Evolutionary conservation across 2,888 invertebrate species (phyloP).

Genomic region (Ischnus inquisitorius): DNA sequence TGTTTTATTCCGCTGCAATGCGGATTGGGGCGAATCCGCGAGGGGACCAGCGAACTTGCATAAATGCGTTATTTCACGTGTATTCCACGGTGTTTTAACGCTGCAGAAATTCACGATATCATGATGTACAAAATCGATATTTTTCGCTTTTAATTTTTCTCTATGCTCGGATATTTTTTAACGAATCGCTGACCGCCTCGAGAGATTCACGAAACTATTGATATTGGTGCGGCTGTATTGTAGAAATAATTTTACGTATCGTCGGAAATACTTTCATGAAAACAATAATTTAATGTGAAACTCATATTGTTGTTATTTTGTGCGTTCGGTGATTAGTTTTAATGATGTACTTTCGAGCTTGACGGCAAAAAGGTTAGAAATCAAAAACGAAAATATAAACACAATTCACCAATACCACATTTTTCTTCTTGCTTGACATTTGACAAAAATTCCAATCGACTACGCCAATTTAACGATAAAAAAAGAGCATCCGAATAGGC

Average conservation of each 20-base stretch:
- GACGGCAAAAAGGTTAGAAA: no score
- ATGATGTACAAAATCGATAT: slow-evolving; percentile 11
- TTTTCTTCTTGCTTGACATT: no score
- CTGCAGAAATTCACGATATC: background rate
- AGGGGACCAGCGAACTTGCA: slow-evolving; percentile 42
- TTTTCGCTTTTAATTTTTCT: background rate
- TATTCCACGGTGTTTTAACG: slow-evolving; percentile 8
- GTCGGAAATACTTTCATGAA: background rate
- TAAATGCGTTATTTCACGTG: slow-evolving; percentile 43
- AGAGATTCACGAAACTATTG: background rate
- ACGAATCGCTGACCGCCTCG: background rate
- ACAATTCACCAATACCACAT: no score
- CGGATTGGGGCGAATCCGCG: slow-evolving; percentile 50
- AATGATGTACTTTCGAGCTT: background rate
- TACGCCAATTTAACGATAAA: no score
- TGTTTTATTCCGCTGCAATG: slow-evolving; percentile 74
- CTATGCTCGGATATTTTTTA: background rate
- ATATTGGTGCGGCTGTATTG: background rate
- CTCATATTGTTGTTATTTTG: background rate
- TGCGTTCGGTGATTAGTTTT: background rate
- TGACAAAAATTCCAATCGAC: no score
- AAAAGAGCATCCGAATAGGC: no score
- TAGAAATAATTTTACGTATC: background rate
- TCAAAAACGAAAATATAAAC: no score
- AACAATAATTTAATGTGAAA: background rate